Percentiles rank a stretch among this genome's conserved stretches.
Conservation (phyloP, 2,797 vertebrate species). For the Halcyon leucocephala region DNA sequence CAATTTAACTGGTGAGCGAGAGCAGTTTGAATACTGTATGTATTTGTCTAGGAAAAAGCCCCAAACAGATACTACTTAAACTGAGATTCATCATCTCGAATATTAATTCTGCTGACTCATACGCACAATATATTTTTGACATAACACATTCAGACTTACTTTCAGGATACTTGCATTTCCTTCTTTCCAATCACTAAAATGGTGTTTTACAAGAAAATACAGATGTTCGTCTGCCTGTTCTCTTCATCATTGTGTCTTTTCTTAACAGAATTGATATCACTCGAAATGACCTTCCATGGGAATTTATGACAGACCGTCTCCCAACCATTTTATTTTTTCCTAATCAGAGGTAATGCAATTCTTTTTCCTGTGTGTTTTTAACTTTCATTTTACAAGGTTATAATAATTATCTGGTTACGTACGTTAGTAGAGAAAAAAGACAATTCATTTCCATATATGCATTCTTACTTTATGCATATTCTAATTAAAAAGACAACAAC, state of each 20-base stretch:
- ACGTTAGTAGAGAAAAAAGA: not conserved
- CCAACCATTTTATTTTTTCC: slow-evolving; percentile 94
- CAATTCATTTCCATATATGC: not conserved
- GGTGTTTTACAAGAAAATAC: not conserved
- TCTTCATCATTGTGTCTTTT: not conserved
- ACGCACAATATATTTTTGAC: not conserved
- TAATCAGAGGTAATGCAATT: slow-evolving; percentile 84
- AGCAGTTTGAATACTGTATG: not conserved
- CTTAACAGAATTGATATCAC: slow-evolving; percentile 89
- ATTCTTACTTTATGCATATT: not conserved
- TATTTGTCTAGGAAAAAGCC: not conserved
- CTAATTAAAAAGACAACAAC: not conserved
- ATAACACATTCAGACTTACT: not conserved
- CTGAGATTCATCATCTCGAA: not conserved
- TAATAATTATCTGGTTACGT: not conserved
- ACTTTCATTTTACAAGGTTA: not conserved
- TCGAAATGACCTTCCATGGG: slow-evolving; percentile 96
- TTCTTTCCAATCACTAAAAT: not conserved
- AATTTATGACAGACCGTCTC: slow-evolving; percentile 94
- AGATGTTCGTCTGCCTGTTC: not conserved
- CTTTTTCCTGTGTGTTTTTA: not conserved
- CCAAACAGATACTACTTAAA: not conserved
- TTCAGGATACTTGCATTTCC: not conserved
- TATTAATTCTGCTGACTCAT: not conserved
- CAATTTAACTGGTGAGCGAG: not conserved